Evolutionary conservation across 2,888 invertebrate species (phyloP), one percentile per base, ranked within the genome.

Genomic region (Parelbella ahira): DNA sequence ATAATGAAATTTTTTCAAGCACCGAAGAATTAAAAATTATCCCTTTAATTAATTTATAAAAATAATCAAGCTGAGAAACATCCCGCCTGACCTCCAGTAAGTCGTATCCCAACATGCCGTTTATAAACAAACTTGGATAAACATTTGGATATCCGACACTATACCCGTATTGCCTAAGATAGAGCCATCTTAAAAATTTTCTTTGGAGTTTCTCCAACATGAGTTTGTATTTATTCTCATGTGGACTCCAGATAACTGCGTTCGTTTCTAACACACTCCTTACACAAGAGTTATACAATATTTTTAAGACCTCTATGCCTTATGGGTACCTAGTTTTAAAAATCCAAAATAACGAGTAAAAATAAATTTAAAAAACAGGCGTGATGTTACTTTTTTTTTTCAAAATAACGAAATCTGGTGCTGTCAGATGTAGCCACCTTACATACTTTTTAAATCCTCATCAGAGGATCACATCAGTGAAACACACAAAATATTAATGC

Each of bases 141-240:
- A 30, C 1, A 2, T 12, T n/a, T 1, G 32, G 20, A 20, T 11
- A 32, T 11, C 20, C 20, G 1, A 32, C 32, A 3, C 10, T 11
- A 4, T 32, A 20, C 1, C 32, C 32, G 11, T 21, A 11, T 4
- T 12, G 19, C 6, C 7, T 32, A 10, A 2, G 8, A 20, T 32
- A 32, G 3, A 32, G 4, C 20, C 20, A 11, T 4, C 32, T 11
- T 7, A 32, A n/a, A 32, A 32, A 32, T n/a, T 11, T 32, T 1
- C 4, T 11, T 20, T 32, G 32, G 11, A 32, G 27, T n/a, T 27
- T 27, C 27, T 27, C 27, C 24, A 25, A 25, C 24, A 25, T 25
- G 24, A 25, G 10, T 10, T 3, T 10, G 6, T 25, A 25, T 23
- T 23, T 23, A 3, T 1, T 2, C 3, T 23, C 23, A 23, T 23